A percentile compares a stretch with the other conserved stretches of the same genome.
Evolutionary conservation across 2,113 vertebrate species (phyloP).

Genomic region (Pseudopipra pipra): DNA sequence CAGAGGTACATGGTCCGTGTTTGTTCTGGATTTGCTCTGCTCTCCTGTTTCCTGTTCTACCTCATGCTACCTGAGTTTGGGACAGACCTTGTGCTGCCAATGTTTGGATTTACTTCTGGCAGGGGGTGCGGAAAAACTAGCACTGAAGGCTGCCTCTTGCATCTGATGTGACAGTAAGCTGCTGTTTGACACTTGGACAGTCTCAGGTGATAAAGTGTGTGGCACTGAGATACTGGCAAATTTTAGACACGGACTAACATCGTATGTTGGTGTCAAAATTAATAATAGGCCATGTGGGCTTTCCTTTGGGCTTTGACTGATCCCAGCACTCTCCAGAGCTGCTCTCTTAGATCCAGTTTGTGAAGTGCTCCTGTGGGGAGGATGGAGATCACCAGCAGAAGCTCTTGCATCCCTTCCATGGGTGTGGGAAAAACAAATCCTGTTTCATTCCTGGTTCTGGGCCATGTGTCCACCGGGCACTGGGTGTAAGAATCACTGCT

Average conservation of each 20-base stretch:
- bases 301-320: background rate
- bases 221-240: background rate
- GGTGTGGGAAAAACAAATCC: accelerated
- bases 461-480: background rate
- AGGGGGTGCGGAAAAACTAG: background rate
- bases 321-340: background rate
- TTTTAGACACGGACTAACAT: background rate
- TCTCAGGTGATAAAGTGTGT: background rate
- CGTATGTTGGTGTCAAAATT: background rate
- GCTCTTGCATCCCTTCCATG: background rate
- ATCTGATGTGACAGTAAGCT: background rate
- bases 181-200: background rate
- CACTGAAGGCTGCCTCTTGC: background rate
- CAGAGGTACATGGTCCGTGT: accelerated
- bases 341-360: background rate
- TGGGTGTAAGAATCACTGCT: background rate
- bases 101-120: background rate
- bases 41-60: background rate
- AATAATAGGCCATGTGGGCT: background rate
- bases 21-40: background rate
- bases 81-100: background rate
- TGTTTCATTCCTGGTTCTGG: background rate
- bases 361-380: background rate
- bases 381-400: background rate
- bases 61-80: background rate